Percentiles rank a stretch among this genome's conserved stretches.
phyloP scores from a whole-genome alignment of 2,888 invertebrate genomes.

The Trichacis sp. region DNA sequence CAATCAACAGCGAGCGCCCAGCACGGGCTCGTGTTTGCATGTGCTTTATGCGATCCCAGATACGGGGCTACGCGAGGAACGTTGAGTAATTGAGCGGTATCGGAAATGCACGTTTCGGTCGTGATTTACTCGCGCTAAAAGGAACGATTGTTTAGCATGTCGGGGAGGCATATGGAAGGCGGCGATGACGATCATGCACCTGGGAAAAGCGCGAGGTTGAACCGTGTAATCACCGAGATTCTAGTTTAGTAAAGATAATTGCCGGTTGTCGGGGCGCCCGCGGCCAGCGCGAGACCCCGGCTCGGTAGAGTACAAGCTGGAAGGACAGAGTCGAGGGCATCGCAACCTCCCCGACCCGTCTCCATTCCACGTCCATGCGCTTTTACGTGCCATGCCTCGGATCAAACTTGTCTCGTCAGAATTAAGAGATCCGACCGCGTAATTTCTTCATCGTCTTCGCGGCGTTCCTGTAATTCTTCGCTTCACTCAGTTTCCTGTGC shows the following conservation, averaged over 20 bases:
- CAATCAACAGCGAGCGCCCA: conserved; percentile 30
- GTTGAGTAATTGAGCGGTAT: neutral
- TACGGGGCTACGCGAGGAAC: neutral
- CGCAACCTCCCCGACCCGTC: conserved; percentile 23
- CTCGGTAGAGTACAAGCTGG: conserved; percentile 23
- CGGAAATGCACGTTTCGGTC: neutral
- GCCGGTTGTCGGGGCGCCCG: conserved; percentile 56
- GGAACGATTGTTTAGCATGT: neutral
- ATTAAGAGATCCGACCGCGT: conserved; percentile 64
- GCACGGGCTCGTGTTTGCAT: conserved; percentile 31
- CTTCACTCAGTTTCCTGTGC: conserved; percentile 5
- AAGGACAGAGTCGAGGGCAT: conserved; percentile 21
- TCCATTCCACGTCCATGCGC: conserved; percentile 16
- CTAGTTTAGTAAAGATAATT: conserved; percentile 67
- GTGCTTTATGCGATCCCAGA: conserved; percentile 9
- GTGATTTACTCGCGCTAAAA: neutral
- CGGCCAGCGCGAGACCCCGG: conserved; percentile 16
- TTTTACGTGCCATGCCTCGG: conserved; percentile 32
- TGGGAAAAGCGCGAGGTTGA: conserved; percentile 51
- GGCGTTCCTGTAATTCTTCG: conserved; percentile 23
- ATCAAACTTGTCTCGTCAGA: conserved; percentile 59
- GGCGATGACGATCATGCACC: conserved; percentile 44
- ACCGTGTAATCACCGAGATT: conserved; percentile 63
- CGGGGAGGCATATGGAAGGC: neutral
- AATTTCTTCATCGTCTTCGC: conserved; percentile 64